Percentiles rank a stretch among this genome's conserved stretches.
Evolutionary conservation across 2,797 vertebrate species (phyloP).

Genomic region (Sarcophilus harrisii): DNA sequence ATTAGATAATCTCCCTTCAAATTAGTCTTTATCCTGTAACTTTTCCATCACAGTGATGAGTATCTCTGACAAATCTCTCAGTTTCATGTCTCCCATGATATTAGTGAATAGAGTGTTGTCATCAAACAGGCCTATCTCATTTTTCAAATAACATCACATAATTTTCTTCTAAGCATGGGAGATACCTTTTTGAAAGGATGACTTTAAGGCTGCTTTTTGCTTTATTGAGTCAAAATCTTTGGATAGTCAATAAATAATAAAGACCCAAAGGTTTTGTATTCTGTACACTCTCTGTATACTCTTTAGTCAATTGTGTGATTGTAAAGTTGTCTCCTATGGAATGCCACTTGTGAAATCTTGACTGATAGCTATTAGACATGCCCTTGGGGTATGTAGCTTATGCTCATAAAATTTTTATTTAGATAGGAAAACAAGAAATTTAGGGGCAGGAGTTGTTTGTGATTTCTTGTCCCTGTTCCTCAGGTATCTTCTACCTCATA

Average conservation of each 20-base stretch:
- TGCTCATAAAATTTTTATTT: not conserved
- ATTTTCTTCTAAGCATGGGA: not conserved
- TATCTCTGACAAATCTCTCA: not conserved
- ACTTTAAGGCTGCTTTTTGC: not conserved
- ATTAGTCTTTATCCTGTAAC: not conserved
- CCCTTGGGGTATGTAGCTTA: not conserved
- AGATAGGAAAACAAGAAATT: not conserved
- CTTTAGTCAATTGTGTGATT: not conserved
- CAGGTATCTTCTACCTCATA: not conserved
- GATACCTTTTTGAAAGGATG: not conserved
- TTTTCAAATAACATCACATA: not conserved
- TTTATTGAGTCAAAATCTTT: not conserved
- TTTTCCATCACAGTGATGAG: not conserved
- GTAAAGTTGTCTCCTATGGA: not conserved
- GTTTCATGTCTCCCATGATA: not conserved
- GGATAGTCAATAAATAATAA: not conserved
- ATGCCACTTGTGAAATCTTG: not conserved
- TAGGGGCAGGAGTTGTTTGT: not conserved
- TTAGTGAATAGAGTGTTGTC: not conserved
- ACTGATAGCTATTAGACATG: not conserved
- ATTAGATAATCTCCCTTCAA: not conserved
- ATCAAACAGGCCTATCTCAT: not conserved
- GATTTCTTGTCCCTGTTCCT: not conserved
- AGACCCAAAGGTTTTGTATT: not conserved
- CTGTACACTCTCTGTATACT: not conserved